Evolutionary conservation across 1,140 invertebrate genomes (phyloP), one percentile per base, ranked within the genome.

Genomic region (Proales similis): DNA sequence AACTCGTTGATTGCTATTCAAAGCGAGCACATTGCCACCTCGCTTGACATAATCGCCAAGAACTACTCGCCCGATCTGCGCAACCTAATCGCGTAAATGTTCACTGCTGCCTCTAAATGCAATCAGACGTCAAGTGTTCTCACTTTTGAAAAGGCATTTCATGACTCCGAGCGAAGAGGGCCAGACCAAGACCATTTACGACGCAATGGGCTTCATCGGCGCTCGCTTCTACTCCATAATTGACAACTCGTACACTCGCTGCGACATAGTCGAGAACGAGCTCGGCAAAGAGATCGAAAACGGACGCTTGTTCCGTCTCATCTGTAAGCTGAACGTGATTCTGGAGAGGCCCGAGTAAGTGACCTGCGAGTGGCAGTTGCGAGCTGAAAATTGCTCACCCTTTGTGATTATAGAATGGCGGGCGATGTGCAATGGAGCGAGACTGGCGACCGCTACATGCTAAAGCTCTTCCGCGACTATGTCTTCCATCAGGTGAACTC

Each of bases 151-250:
- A 24, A 22, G 63, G 12, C 57, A 45, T 66, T 68, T 4, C 65
- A 76, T 71, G 73, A 90, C 90, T 75, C 78, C 90, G 68, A 81
- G 72, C 66, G 82, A 81, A 75, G 75, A 70, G 63, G 70, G 81
- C 57, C 78, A 84, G 66, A 82, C 26, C 17, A 61, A 86, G 68
- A 86, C 82, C 66, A 86, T 97, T 14, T 91, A 90, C 66, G 92
- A 97, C 78, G 81, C 96, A 64, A 96, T 97, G 93, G 92, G 92
- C 7, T 96, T 96, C 89, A 95, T 98, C 69, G 93, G 93, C 29
- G 91, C 91, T 6, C 79, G 90, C 64, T 95, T 95, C 77, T 98
- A 95, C 72, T 89, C 86, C 3, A 90, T 96, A 76, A 78, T 96
- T 66, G 92, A 97, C 75, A 83, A 86, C 3, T 81, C 88, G 5